Conservation (phyloP, 2,797 vertebrate genomes). For the Pseudochaenichthys georgianus region DNA sequence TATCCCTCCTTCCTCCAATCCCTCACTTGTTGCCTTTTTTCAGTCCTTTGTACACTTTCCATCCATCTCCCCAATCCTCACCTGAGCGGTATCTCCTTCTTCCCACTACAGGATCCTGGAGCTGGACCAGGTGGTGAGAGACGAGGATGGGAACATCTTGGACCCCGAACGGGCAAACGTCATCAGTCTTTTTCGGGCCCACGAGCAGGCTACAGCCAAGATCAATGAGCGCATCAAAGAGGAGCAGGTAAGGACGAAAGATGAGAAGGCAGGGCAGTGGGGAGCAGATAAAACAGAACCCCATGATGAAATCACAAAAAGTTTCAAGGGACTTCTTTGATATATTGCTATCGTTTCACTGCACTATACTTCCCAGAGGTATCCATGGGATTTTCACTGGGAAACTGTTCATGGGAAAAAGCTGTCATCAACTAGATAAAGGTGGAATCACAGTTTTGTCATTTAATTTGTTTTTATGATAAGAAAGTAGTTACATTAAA, state of each 20-base stretch:
- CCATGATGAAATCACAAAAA: not conserved
- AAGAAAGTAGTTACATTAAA: slow-evolving; percentile 2
- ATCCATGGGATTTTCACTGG: not conserved
- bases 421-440: not conserved
- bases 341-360: slow-evolving; percentile 5
- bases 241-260: slow-evolving; percentile 87
- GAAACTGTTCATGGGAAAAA: not conserved
- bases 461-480: not conserved
- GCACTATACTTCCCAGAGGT: not conserved
- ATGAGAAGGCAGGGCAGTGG: not conserved
- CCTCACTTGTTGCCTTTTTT: not conserved
- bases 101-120: slow-evolving; percentile 89
- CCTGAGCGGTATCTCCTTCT: not conserved
- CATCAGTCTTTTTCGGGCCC: slow-evolving; percentile 96
- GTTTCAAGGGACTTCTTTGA: not conserved
- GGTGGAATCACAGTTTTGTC: not conserved
- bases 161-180: slow-evolving; percentile 95
- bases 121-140: slow-evolving; percentile 94
- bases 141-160: slow-evolving; percentile 95
- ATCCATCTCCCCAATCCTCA: slow-evolving; percentile 1
- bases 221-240: slow-evolving; percentile 96
- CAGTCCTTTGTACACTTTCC: not conserved
- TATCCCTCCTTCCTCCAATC: not conserved
- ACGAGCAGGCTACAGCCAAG: slow-evolving; percentile 92
- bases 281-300: not conserved